Evolutionary conservation across 2,888 invertebrate genomes (phyloP).

Genomic region (Caenorhabditis sp.): DNA sequence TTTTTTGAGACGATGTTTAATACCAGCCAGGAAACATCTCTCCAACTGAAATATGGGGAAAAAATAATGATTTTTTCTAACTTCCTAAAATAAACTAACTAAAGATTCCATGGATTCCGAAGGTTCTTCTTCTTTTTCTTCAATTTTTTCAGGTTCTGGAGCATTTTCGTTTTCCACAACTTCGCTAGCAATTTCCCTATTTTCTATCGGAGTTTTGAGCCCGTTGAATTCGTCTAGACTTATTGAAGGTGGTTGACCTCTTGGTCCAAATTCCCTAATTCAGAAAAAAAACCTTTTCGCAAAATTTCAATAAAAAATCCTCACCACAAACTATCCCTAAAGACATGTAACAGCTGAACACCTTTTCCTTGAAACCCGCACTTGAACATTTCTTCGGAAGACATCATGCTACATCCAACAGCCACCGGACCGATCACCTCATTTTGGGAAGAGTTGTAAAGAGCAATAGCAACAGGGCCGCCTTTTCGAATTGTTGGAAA

Average conservation of each 20-base stretch:
- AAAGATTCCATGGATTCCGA: conserved; percentile 5
- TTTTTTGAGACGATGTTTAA: conserved; percentile 56
- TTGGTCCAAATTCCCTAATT: conserved; percentile 55
- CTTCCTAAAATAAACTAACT: neutral
- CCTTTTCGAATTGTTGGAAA: conserved; percentile 50
- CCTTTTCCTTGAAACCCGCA: conserved; percentile 60
- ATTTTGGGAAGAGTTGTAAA: conserved; percentile 14
- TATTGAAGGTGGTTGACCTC: conserved; percentile 31
- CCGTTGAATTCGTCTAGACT: conserved; percentile 28
- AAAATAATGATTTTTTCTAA: neutral
- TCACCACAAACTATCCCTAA: conserved; percentile 61
- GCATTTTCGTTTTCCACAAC: neutral
- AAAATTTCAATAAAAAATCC: conserved; percentile 8
- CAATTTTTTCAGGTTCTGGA: conserved; percentile 1
- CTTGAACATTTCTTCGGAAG: conserved; percentile 54
- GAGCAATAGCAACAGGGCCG: conserved; percentile 52
- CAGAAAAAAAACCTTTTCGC: neutral
- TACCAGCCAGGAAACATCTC: conserved; percentile 59
- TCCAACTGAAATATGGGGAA: conserved; percentile 48
- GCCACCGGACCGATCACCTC: conserved; percentile 58
- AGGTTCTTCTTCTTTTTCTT: conserved; percentile 13
- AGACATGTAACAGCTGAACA: conserved; percentile 60
- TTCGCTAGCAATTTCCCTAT: neutral
- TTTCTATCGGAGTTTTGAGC: conserved; percentile 4
- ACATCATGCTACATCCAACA: conserved; percentile 61